Base-by-base conservation (phyloP, 2,888 invertebrate genomes). In the Nineta flava region DNA sequence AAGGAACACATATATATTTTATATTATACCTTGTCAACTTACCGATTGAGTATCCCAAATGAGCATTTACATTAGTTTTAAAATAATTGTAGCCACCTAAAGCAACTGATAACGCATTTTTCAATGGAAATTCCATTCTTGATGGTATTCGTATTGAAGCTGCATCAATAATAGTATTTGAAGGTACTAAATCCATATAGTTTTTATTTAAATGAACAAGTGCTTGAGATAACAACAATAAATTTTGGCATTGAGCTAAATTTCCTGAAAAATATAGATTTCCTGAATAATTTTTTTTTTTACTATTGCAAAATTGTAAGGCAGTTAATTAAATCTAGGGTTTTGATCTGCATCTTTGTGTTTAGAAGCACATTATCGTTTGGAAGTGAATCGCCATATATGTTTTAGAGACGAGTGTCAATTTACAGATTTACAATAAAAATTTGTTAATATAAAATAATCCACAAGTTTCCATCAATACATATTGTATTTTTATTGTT, bases 21-120 rank as follows among this genome's bases (percentile, higher is more conserved):
- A 19, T 19, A 4, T 19, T 4, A 19, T 19, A 19, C 19, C 6
- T 26, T 7, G 7, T 46, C 41, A 46, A 48, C 46, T 50, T 55
- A 62, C 64, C 64, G 55, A 65, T 60, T 52, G 55, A 55, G 54
- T 59, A 56, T 44, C 60, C 60, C 44, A 59, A 52, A 46, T 74
- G 72, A 46, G 80, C 70, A 55, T 62, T 61, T 0, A 81, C 62
- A 52, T 75, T 69, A 49, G 65, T 72, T 26, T 68, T 65, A 0
- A 81, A 66, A 57, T 72, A 79, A 17, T 72, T 66, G 2, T 65
- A 56, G 2, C 77, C 76, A 1, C 81, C 81, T 12, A 83, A 57
- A 2, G 73, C 77, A 45, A 61, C 58, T 50, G 73, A 68, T 48
- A 83, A 58, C 9, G 69, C 63, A 7, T 61, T 58, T 56, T 70